Evolutionary conservation across 2,113 vertebrate species (phyloP).

Genomic region (Tragelaphus imberbis): DNA sequence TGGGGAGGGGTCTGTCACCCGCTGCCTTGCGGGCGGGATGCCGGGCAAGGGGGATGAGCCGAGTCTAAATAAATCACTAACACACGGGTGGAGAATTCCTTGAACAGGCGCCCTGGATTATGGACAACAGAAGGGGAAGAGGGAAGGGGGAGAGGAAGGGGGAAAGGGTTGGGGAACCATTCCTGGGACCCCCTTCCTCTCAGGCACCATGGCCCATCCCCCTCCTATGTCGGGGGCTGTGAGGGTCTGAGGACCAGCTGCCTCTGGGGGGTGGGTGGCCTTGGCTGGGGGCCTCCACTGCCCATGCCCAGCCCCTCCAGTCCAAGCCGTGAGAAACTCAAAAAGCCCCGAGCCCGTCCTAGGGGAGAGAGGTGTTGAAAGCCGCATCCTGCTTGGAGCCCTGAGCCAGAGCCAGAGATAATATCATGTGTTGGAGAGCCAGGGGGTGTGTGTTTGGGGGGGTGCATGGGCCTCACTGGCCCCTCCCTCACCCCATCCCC

Average conservation of each 20-base stretch:
- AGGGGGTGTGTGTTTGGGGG: neutral
- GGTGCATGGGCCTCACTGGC: neutral
- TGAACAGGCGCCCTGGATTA: slow-evolving; percentile 58
- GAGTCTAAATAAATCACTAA: slow-evolving; percentile 75
- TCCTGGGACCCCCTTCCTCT: neutral
- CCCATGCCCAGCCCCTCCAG: neutral
- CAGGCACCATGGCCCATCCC: neutral
- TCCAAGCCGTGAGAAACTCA: slow-evolving; percentile 62
- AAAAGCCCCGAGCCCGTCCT: neutral
- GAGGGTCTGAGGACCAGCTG: neutral
- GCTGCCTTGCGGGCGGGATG: neutral
- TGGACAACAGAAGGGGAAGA: neutral
- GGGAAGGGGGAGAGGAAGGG: neutral
- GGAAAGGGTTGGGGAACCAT: neutral
- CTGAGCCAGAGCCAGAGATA: slow-evolving; percentile 63
- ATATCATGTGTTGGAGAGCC: neutral
- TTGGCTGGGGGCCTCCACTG: neutral
- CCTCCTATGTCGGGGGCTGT: neutral
- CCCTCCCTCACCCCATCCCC: neutral
- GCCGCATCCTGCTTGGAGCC: slow-evolving; percentile 51
- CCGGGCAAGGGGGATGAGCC: neutral
- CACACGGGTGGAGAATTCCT: slow-evolving; percentile 58
- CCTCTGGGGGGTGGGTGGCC: neutral
- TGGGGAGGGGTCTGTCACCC: slow-evolving; percentile 33
- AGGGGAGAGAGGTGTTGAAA: slow-evolving; percentile 69